phyloP scores from a whole-genome alignment of 2,888 invertebrate genomes.

The Euzophera pinguis region DNA sequence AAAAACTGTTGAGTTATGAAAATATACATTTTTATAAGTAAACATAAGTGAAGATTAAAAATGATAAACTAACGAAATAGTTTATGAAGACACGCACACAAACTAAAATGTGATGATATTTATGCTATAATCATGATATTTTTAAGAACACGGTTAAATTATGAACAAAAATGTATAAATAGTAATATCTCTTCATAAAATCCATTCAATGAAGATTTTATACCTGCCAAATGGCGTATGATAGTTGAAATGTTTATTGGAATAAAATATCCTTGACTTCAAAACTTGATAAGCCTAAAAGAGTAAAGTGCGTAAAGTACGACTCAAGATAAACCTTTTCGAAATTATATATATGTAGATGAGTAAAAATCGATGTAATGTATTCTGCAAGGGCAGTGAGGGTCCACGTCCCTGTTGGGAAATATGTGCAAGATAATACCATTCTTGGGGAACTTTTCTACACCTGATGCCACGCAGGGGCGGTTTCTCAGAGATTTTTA shows the following conservation, averaged over 20 bases:
- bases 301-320: constrained; percentile 13
- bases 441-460: constrained; percentile 61
- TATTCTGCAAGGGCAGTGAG: constrained; percentile 57
- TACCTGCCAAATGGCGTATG: background rate
- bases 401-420: constrained; percentile 51
- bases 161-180: background rate
- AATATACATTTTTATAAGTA: too few relatives aligned
- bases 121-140: too few relatives aligned
- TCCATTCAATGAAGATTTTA: constrained; percentile 5
- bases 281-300: constrained; percentile 9
- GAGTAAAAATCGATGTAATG: constrained; percentile 57
- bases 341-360: constrained; percentile 35
- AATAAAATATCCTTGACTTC: constrained; percentile 12
- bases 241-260: constrained; percentile 10
- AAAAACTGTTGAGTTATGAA: too few relatives aligned
- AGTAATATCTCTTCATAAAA: background rate
- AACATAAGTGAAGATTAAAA: too few relatives aligned
- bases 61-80: too few relatives aligned
- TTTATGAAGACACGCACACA: too few relatives aligned
- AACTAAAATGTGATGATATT: too few relatives aligned
- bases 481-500: constrained; percentile 31
- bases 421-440: constrained; percentile 71
- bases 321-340: constrained; percentile 22
- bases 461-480: constrained; percentile 68
- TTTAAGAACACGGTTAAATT: too few relatives aligned